Evolutionary conservation across 2,797 vertebrate species (phyloP), one percentile per base, ranked within the genome.

Genomic region (Poecilia picta): DNA sequence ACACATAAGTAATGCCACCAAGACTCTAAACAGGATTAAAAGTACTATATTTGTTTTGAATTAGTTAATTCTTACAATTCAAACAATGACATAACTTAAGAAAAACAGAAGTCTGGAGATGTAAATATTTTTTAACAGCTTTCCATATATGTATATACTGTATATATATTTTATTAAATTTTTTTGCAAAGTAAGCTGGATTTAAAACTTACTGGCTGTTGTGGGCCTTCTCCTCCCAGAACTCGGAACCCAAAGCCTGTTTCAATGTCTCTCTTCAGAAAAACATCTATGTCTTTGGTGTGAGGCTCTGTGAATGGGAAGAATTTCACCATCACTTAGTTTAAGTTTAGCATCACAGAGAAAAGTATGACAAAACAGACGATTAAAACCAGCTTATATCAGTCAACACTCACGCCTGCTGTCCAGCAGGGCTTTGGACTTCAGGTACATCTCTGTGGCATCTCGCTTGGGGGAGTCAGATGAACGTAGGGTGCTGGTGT

Each of bases 191-290:
- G 25, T 33, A 46, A 28, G 28, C 8, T 16, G n/a, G 25, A 64
- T 8, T 28, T 51, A 10, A n/a, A 55, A 92, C 98, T 98, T 91
- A 99, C 98, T 31, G 98, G 97, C 73, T 99, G 98, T 74, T 99
- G 98, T 0, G 98, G 97, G 75, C 97, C 98, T 70, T 99, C 98
- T 87, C 98, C 98, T 82, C 98, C 98, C 28, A 99, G 96, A 41
- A 99, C 98, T 16, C 98, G 95, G 92, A 99, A 99, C 47, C 98
- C 98, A 87, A 99, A 99, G 74, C 98, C 98, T 0, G 98, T 98
- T 85, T 99, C 98, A 83, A 99, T 98, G 86, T 99, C 98, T 87
- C 98, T 96, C 91, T 98, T 97, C 71, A 96, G 95, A 90, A 98
- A 99, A 91, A 99, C 97, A 76, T 99, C 98, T 84, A 99, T 94